Base-by-base conservation (phyloP, 2,888 invertebrate genomes). In the Chirona hameri region DNA sequence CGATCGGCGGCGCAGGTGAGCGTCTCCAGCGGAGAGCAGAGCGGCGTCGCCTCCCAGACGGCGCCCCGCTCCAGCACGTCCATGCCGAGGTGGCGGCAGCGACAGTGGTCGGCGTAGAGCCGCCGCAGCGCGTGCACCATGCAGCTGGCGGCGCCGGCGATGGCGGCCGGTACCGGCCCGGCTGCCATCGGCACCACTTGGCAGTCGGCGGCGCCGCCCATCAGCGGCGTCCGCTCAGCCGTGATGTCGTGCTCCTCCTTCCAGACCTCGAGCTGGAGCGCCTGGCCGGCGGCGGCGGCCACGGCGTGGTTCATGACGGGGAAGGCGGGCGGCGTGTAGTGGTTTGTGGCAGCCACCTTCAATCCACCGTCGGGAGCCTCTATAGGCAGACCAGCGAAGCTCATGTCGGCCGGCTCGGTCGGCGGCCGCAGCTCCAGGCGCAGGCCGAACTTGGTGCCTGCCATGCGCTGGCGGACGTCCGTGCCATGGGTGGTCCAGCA, bases 41-140 rank as follows among this genome's bases (percentile, higher is more conserved):
- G 7, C 24, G 24, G 60, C n/a, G 7, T 7, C 5, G 5, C 60
- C 21, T 2, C 60, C 60, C 5, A 4, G 2, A 1, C 7, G 24
- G 15, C 24, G 2, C 10, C 60, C 21, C 4, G 1, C 24, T 60
- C 60, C 60, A 60, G 60, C 24, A 60, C 15, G 7, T 60, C 60
- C n/a, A n/a, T 5, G 24, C 24, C 60, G 7, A 60, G 60, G 60
- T 60, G 60, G n/a, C 60, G 60, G 60, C 60, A 60, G 60, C n/a
- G 5, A n/a, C 60, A 60, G 60, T 10, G 24, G n/a, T 60, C 60
- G 60, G 15, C 21, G 60, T 60, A 60, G 24, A 60, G 72, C 82
- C 18, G 57, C 69, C 2, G 84, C 84, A 10, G 79, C 83, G 39
- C 79, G 82, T 69, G 84, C 83, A 72, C 83, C 83, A 27, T 83